Conservation (phyloP, 2,888 invertebrate genomes). For the Liposcelis brunnea region DNA sequence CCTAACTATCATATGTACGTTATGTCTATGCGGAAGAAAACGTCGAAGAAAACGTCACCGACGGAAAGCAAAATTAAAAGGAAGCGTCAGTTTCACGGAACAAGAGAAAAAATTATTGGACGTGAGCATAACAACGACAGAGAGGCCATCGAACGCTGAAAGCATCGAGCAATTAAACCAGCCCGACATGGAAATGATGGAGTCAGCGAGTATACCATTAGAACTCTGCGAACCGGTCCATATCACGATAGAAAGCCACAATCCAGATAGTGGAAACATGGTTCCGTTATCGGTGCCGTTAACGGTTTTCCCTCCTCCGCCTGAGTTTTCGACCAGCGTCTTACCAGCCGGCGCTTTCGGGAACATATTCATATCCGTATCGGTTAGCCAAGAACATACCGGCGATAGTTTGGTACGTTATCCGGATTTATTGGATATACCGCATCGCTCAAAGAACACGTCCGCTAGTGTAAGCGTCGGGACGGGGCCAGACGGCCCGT, state of each 20-base stretch:
- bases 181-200: conserved; percentile 34
- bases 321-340: conserved; percentile 33
- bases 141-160: conserved; percentile 32
- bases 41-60: conserved; percentile 31
- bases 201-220: conserved; percentile 21
- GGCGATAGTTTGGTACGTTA: conserved; percentile 38
- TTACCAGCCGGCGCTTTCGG: conserved; percentile 39
- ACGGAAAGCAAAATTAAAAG: conserved; percentile 51
- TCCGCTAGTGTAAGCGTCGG: conserved; percentile 27
- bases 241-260: conserved; percentile 34
- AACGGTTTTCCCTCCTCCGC: conserved; percentile 32
- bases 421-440: conserved; percentile 62
- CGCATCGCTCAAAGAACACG: conserved; percentile 26
- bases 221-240: conserved; percentile 27
- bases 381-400: conserved; percentile 52
- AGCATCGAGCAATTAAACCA: conserved; percentile 50
- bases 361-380: conserved; percentile 73
- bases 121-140: conserved; percentile 55
- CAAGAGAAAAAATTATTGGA: conserved; percentile 76
- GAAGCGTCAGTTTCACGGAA: conserved; percentile 68
- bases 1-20: conserved; percentile 40
- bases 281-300: conserved; percentile 15
- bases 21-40: conserved; percentile 36
- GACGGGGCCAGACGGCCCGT: conserved; percentile 20
- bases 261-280: conserved; percentile 15